These are phyloP conservation scores for Artemia sinica DNA, from an alignment of 2,888 invertebrate genomes.

Conservation along the genomic window DNA sequence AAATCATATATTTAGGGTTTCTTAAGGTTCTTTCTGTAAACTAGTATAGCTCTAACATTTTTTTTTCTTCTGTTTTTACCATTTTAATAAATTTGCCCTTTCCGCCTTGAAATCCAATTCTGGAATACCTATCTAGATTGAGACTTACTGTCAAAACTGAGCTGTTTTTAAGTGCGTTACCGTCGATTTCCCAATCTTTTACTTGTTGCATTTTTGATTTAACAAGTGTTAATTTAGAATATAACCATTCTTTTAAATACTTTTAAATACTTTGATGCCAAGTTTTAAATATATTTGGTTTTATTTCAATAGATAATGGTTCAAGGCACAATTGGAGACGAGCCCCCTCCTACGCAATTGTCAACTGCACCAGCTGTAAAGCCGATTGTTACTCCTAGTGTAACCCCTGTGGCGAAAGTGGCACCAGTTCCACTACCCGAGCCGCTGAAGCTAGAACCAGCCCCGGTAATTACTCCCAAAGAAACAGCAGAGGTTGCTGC, in stretches of 20 bases:
- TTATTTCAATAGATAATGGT: conserved; percentile 18
- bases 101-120: too few species aligned
- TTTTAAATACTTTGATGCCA: conserved; percentile 7
- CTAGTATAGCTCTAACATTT: too few species aligned
- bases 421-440: conserved; percentile 12
- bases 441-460: conserved; percentile 3
- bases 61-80: too few species aligned
- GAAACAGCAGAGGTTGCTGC: background rate
- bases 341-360: background rate
- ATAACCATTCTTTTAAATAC: background rate
- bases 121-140: too few species aligned
- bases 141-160: too few species aligned
- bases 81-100: too few species aligned
- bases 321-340: conserved; percentile 15
- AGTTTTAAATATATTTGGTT: background rate
- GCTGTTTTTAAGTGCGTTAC: too few species aligned
- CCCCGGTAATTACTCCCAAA: background rate
- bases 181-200: too few species aligned
- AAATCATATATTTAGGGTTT: too few species aligned
- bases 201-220: too few species aligned
- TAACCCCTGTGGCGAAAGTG: background rate
- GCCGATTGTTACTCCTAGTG: conserved; percentile 1
- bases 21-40: too few species aligned
- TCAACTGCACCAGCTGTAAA: conserved; percentile 17
- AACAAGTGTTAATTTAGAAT: background rate